These are phyloP conservation scores for Gryon sp. DNA, from an alignment of 1,140 invertebrate genomes.

Conservation along the genomic window DNA sequence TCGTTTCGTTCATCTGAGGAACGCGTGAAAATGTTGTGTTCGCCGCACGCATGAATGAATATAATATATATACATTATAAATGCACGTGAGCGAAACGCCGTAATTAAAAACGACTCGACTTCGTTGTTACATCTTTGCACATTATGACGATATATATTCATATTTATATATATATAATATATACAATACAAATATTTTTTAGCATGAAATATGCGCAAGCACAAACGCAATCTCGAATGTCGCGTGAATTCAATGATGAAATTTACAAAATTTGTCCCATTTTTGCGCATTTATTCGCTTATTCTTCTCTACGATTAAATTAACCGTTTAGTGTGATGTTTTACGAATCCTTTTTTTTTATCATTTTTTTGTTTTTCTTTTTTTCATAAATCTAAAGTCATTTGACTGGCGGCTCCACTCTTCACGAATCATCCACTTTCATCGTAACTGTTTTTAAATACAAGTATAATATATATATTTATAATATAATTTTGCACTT, in stretches of 20 bases:
- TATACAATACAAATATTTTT: slow-evolving; percentile 20
- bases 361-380: too few species aligned
- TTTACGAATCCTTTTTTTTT: slow-evolving; percentile 23
- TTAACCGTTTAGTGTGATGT: slow-evolving; percentile 29
- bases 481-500: slow-evolving; percentile 22
- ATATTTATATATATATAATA: slow-evolving; percentile 27
- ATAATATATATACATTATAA: slow-evolving; percentile 30
- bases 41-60: slow-evolving; percentile 25
- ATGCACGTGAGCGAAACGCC: slow-evolving; percentile 28
- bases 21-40: background rate
- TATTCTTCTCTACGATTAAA: slow-evolving; percentile 3
- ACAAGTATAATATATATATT: slow-evolving; percentile 19
- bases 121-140: slow-evolving; percentile 37
- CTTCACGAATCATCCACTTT: slow-evolving; percentile 17
- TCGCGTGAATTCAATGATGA: background rate
- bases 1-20: slow-evolving; percentile 2
- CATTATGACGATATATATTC: slow-evolving; percentile 47
- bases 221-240: slow-evolving; percentile 9
- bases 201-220: slow-evolving; percentile 1
- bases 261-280: slow-evolving; percentile 7
- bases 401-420: slow-evolving; percentile 40
- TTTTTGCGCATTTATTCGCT: background rate
- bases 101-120: background rate
- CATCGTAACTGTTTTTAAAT: background rate
- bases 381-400: slow-evolving; percentile 31